phyloP scores from a whole-genome alignment of 1,140 invertebrate genomes.

The Drosophila setifemur region DNA sequence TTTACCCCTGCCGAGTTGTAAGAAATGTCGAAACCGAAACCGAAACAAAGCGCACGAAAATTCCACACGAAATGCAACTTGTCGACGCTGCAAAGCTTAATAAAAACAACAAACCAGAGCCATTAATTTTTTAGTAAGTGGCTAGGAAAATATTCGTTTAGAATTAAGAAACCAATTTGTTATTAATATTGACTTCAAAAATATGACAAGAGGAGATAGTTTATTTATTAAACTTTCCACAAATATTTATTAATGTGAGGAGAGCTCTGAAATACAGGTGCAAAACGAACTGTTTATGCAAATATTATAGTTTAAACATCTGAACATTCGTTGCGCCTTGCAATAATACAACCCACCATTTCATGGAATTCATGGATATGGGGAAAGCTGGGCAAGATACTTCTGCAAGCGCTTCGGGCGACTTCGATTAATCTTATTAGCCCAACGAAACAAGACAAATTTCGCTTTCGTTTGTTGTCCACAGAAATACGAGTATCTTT shows the following conservation, averaged over 20 bases:
- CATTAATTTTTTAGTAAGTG: constrained; percentile 31
- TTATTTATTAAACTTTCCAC: not conserved
- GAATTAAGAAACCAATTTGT: no score
- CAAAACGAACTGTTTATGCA: constrained; percentile 35
- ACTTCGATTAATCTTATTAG: constrained; percentile 55
- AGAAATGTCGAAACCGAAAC: constrained; percentile 11
- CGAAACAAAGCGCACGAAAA: constrained; percentile 4
- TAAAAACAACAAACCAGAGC: not conserved
- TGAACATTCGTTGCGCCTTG: constrained; percentile 34
- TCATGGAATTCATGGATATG: constrained; percentile 54
- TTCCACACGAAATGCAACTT: constrained; percentile 47
- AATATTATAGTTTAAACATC: constrained; percentile 40
- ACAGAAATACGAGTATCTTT: no score
- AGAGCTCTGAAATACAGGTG: not conserved
- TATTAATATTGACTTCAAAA: no score
- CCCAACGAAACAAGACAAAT: constrained; percentile 26
- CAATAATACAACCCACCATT: constrained; percentile 37
- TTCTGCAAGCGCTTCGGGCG: constrained; percentile 29
- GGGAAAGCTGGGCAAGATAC: constrained; percentile 31
- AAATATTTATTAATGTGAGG: not conserved
- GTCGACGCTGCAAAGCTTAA: constrained; percentile 35
- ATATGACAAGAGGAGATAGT: no score
- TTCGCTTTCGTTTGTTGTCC: constrained; percentile 51
- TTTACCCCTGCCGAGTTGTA: constrained; percentile 12
- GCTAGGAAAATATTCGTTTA: not conserved